These are phyloP conservation scores for Scleropages formosus DNA, from an alignment of 2,797 vertebrate species.

Conservation along the genomic window DNA sequence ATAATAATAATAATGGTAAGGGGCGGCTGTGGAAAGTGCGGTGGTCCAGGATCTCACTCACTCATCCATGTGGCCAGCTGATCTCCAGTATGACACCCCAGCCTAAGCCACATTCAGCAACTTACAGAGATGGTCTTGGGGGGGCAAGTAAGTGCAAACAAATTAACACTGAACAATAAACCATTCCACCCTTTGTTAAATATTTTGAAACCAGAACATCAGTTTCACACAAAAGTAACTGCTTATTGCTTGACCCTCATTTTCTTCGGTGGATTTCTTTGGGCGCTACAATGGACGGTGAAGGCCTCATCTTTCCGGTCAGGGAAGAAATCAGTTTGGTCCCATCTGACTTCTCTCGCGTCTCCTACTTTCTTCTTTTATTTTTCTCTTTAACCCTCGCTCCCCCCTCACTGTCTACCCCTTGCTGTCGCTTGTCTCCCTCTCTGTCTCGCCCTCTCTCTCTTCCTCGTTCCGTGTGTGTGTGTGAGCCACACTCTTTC, in stretches of 20 bases:
- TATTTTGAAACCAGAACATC: background rate
- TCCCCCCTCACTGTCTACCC: background rate
- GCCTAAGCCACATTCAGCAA: background rate
- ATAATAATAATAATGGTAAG: no score
- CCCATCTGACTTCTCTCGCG: slow-evolving; percentile 3
- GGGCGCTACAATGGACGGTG: background rate
- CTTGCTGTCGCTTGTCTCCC: background rate
- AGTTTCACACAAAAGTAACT: background rate
- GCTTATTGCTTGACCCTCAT: background rate
- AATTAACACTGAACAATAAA: background rate
- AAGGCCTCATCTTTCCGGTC: background rate
- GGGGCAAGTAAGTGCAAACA: background rate
- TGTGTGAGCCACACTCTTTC: slow-evolving; percentile 70
- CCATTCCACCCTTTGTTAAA: background rate
- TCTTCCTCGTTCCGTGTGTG: slow-evolving; percentile 8
- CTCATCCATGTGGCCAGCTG: slow-evolving; percentile 32
- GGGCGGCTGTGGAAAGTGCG: background rate
- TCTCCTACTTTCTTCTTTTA: slow-evolving; percentile 1
- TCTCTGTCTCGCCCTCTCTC: background rate
- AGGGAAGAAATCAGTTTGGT: slow-evolving; percentile 1
- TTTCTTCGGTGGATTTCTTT: background rate
- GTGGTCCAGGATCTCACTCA: slow-evolving; percentile 19
- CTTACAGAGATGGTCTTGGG: background rate
- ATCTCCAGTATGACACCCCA: slow-evolving; percentile 23
- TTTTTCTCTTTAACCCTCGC: background rate